Evolutionary conservation across 2,888 invertebrate genomes (phyloP).

Genomic region (Andrena dorsata): DNA sequence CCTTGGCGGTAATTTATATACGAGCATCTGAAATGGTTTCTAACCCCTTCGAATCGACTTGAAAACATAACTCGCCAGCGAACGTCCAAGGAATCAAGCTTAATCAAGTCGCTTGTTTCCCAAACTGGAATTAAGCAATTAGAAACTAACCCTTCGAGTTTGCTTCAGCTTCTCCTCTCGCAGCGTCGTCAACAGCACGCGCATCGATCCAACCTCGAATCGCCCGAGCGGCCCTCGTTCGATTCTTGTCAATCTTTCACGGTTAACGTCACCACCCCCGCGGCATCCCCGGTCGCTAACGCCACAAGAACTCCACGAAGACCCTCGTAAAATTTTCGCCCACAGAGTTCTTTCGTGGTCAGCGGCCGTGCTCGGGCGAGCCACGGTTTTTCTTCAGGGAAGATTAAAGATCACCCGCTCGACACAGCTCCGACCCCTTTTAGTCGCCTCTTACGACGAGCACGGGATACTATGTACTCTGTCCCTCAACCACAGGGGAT

Average conservation of each 20-base stretch:
- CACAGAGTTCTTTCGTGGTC: not conserved
- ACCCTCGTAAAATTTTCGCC: constrained; percentile 5
- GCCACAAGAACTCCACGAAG: not conserved
- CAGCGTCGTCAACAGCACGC: not conserved
- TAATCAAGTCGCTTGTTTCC: not conserved
- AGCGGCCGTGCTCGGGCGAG: not conserved
- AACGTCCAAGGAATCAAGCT: no score
- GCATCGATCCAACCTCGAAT: constrained; percentile 47
- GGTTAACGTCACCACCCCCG: constrained; percentile 23
- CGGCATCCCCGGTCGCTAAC: not conserved
- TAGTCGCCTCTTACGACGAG: constrained; percentile 10
- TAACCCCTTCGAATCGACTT: no score
- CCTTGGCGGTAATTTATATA: no score
- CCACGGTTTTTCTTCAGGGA: not conserved
- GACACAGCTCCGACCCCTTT: constrained; percentile 29
- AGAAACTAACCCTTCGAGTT: not conserved
- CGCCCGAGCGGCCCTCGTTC: constrained; percentile 44
- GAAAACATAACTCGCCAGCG: no score
- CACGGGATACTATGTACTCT: constrained; percentile 4
- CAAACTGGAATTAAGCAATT: not conserved
- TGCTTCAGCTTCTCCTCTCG: not conserved
- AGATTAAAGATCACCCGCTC: constrained; percentile 33
- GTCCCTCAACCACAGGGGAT: not conserved
- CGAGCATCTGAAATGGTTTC: no score
- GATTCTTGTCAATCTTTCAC: constrained; percentile 59